A percentile compares a stretch with the other conserved stretches of the same genome.
Conservation (phyloP, 2,797 vertebrate genomes). For the Intellagama lesueurii region DNA sequence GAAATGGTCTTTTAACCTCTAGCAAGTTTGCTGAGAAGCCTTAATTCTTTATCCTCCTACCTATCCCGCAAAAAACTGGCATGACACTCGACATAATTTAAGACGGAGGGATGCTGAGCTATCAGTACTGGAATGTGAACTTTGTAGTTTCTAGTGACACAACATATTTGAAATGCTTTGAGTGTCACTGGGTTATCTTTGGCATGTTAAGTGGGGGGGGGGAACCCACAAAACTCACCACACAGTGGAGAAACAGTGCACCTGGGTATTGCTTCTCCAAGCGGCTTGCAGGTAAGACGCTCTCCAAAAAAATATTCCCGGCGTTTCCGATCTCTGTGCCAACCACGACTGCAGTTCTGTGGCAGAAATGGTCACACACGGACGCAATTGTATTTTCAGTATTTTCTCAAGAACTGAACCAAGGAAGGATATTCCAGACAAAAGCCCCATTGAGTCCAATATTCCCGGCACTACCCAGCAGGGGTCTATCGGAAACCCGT, state of each 20-base stretch:
- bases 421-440: too few species aligned
- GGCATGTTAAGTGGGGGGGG: neutral
- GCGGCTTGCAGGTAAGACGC: neutral
- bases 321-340: too few species aligned
- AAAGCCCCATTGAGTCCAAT: too few species aligned
- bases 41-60: neutral
- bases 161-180: conserved; percentile 9
- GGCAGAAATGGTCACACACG: too few species aligned
- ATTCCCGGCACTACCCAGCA: too few species aligned
- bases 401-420: too few species aligned
- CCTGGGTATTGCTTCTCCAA: neutral
- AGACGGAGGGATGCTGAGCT: neutral
- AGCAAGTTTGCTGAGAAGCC: neutral
- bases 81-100: neutral
- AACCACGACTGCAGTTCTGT: too few species aligned
- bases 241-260: conserved; percentile 44
- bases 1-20: neutral
- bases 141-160: conserved; percentile 6
- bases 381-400: too few species aligned
- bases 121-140: neutral
- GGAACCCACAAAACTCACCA: neutral
- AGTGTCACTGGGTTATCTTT: neutral
- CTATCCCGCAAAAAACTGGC: neutral
- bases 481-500: too few species aligned
- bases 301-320: neutral